phyloP scores from a whole-genome alignment of 2,113 vertebrate species.

The Meles meles region DNA sequence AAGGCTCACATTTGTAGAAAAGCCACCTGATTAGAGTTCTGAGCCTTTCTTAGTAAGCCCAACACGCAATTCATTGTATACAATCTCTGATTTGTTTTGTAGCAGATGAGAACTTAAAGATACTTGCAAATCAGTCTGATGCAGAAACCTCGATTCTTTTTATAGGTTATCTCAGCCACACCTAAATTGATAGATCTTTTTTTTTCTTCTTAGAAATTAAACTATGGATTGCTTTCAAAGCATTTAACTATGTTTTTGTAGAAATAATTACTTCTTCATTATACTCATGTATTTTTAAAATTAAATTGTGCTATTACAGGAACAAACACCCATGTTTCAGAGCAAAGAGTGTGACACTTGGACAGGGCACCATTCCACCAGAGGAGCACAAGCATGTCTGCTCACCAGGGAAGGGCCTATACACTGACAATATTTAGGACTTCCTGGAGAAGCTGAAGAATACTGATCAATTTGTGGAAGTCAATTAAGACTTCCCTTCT shows the following conservation, averaged over 20 bases:
- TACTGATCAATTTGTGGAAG: neutral
- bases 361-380: neutral
- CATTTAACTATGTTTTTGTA: neutral
- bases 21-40: neutral
- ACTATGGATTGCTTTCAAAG: neutral
- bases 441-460: neutral
- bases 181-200: neutral
- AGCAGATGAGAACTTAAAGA: constrained; percentile 18
- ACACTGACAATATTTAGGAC: neutral
- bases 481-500: neutral
- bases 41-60: neutral
- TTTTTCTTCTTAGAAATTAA: constrained; percentile 8
- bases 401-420: neutral
- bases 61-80: neutral
- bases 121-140: neutral
- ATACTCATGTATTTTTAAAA: neutral
- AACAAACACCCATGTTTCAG: neutral
- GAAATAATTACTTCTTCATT: neutral
- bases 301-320: neutral
- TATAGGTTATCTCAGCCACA: neutral
- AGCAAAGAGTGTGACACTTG: neutral
- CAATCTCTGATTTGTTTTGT: neutral
- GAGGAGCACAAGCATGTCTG: neutral
- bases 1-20: neutral
- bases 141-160: neutral